Conservation (phyloP, 2,888 invertebrate genomes). For the Platycheirus rosarum region DNA sequence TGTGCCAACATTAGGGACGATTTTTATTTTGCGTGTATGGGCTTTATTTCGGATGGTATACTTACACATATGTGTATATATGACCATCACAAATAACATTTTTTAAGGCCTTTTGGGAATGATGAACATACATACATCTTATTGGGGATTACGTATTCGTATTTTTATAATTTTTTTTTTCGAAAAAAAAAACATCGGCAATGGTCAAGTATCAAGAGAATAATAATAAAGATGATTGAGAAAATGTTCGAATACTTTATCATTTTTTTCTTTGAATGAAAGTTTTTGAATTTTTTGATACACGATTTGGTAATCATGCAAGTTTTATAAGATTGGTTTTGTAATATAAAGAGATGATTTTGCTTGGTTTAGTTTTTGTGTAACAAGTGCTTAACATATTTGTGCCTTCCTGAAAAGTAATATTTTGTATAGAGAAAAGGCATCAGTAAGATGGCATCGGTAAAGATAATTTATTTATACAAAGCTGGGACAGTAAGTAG, state of each 20-base stretch:
- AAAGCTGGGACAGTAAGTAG: no score
- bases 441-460: no score
- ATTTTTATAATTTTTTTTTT: background rate
- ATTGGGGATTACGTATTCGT: conserved; percentile 5
- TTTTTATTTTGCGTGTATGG: conserved; percentile 6
- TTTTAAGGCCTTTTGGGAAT: conserved; percentile 41
- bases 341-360: no score
- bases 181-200: background rate
- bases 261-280: background rate
- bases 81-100: conserved; percentile 44
- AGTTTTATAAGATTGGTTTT: no score
- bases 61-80: background rate
- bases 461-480: no score
- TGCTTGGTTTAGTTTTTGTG: no score
- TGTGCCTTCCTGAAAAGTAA: no score
- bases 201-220: conserved; percentile 19
- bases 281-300: background rate
- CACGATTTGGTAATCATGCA: no score
- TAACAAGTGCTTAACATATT: no score
- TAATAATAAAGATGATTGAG: conserved; percentile 33
- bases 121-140: conserved; percentile 21
- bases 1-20: no score
- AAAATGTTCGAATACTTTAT: conserved; percentile 11
- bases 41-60: background rate
- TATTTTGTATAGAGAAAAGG: no score